phyloP scores from a whole-genome alignment of 2,888 invertebrate species.

The Napeogenes inachia region DNA sequence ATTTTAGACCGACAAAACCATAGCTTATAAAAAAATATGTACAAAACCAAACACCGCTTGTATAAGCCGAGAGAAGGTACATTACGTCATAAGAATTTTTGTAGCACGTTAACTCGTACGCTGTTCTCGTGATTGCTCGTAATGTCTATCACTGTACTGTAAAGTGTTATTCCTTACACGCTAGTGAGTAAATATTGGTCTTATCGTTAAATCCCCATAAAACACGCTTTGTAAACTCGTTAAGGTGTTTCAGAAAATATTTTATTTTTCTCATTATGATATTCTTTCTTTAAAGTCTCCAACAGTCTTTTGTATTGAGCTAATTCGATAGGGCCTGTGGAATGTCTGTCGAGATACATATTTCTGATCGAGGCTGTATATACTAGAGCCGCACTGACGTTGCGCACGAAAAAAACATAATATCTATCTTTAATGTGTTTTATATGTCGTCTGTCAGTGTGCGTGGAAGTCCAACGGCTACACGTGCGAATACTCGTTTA shows the following conservation, averaged over 20 bases:
- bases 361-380: conserved; percentile 30
- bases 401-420: conserved; percentile 7
- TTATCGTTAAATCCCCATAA: conserved; percentile 72
- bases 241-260: conserved; percentile 74
- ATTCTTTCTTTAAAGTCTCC: conserved; percentile 63
- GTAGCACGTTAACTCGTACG: conserved; percentile 54
- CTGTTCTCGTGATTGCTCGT: conserved; percentile 66
- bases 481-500: conserved; percentile 63
- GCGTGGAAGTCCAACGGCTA: conserved; percentile 72
- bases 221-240: conserved; percentile 69
- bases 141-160: conserved; percentile 75
- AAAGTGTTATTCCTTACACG: conserved; percentile 77
- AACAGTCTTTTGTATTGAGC: conserved; percentile 75
- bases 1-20: too few relatives aligned
- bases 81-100: conserved; percentile 42
- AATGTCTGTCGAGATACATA: conserved; percentile 62
- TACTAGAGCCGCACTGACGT: conserved; percentile 22
- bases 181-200: conserved; percentile 74
- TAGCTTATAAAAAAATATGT: conserved; percentile 8
- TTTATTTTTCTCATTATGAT: conserved; percentile 51
- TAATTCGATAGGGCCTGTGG: conserved; percentile 69
- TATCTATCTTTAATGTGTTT: background rate
- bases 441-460: conserved; percentile 41
- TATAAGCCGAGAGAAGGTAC: conserved; percentile 44
- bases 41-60: conserved; percentile 46